These are phyloP conservation scores for Lymantria monacha DNA, from an alignment of 2,888 invertebrate genomes.

Conservation along the genomic window DNA sequence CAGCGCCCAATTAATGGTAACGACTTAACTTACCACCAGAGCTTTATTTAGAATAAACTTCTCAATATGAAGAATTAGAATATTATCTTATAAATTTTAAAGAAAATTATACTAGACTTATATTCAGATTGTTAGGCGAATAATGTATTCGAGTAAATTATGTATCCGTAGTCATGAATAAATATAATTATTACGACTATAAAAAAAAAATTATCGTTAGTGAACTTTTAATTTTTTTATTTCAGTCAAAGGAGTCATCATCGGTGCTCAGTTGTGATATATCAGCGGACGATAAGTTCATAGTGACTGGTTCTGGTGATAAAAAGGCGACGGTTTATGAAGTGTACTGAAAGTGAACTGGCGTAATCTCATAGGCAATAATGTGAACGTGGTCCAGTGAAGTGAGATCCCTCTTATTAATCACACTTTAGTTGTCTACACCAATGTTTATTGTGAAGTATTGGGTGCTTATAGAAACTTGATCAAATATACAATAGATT, in stretches of 20 bases:
- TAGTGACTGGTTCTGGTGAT: slow-evolving; percentile 98
- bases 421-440: slow-evolving; percentile 35
- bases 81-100: no score
- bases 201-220: no score
- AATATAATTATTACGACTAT: no score
- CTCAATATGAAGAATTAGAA: no score
- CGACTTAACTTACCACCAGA: no score
- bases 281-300: slow-evolving; percentile 98
- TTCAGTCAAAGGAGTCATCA: slow-evolving; percentile 96
- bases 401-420: slow-evolving; percentile 37
- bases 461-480: slow-evolving; percentile 1
- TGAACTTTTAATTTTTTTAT: slow-evolving; percentile 27
- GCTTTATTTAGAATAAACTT: no score
- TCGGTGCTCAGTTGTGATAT: slow-evolving; percentile 99
- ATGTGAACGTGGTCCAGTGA: slow-evolving; percentile 49
- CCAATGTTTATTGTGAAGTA: slow-evolving; percentile 14
- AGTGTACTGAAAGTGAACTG: slow-evolving; percentile 86
- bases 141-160: no score
- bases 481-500: no score
- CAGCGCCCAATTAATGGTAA: no score
- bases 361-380: slow-evolving; percentile 46
- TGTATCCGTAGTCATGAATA: no score
- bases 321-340: slow-evolving; percentile 99
- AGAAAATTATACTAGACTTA: no score
- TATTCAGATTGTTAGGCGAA: no score